Evolutionary conservation across 2,113 vertebrate species (phyloP).

Genomic region (Athene cunicularia): DNA sequence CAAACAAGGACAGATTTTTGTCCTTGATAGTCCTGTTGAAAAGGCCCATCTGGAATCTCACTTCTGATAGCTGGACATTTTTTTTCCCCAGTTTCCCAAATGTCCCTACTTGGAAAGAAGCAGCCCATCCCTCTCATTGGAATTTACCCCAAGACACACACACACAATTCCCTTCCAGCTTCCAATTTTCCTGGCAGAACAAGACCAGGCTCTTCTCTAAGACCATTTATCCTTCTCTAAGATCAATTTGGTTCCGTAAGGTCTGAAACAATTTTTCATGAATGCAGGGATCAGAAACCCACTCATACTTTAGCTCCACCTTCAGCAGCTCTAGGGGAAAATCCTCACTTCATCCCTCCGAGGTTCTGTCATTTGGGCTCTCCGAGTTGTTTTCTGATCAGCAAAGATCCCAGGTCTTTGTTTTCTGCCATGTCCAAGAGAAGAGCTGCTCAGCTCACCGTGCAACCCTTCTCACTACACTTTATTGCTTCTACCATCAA

Average conservation of each 20-base stretch:
- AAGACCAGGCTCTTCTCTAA: background rate
- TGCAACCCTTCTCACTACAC: background rate
- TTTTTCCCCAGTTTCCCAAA: background rate
- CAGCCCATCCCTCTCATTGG: background rate
- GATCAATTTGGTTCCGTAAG: background rate
- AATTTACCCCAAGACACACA: background rate
- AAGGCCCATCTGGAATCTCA: background rate
- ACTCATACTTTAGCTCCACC: background rate
- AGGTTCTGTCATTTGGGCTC: background rate
- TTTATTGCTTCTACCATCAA: background rate
- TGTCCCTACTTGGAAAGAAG: background rate
- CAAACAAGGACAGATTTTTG: background rate
- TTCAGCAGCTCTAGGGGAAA: background rate
- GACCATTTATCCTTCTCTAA: background rate
- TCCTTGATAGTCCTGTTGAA: background rate
- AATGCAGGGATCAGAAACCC: background rate
- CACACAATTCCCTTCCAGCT: background rate
- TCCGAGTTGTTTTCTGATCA: background rate
- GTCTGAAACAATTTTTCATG: background rate
- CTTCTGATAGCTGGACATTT: background rate
- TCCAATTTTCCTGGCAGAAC: background rate
- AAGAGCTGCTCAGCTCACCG: background rate
- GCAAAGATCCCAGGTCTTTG: background rate
- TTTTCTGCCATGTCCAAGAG: background rate
- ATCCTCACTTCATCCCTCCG: background rate